Evolutionary conservation across 2,797 vertebrate genomes (phyloP), one percentile per base, ranked within the genome.

Genomic region (Syncerus caffer): DNA sequence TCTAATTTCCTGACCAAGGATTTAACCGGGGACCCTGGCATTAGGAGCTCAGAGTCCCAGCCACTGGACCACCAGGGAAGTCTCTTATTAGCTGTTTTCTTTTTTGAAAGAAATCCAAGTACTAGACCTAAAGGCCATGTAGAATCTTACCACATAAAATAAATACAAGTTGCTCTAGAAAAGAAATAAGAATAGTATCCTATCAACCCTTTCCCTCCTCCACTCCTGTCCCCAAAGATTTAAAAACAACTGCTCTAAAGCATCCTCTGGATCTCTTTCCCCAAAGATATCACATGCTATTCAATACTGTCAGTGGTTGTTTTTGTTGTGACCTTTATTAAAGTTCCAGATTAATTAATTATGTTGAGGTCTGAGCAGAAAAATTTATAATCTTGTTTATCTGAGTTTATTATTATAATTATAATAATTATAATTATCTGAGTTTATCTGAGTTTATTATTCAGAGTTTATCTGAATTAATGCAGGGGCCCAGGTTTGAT

Each of bases 301-400:
- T 76, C 42, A 55, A 2, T 34, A 51, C 21, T 71, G 34, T 50
- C 17, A 47, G 8, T 60, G 51, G 19, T 89, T 62, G 13, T 86
- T 88, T 74, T 53, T 51, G 25, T 58, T 78, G 34, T 55, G 50
- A 62, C 64, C 11, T 57, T 95, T 90, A 42, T 90, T 95, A 94
- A 95, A 27, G 29, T 74, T 96, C 89, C 55, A 89, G 38, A 55
- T 91, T 82, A 86, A 85, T 71, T 93, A 83, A 90, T 82, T 90
- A 92, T 64, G 15, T 50, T 10, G 89, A 74, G 60, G 53, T 7
- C 64, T 84, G 62, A 76, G 34, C 34, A 85, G 42, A 88, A 95
- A 96, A 88, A 57, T n/a, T n/a, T 80, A 25, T 89, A 96, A 95
- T 74, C 51, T 74, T 95, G 62, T 84, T n/a, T n/a, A n/a, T n/a